phyloP scores from a whole-genome alignment of 2,797 vertebrate genomes.

The Hozukius guyotensis region DNA sequence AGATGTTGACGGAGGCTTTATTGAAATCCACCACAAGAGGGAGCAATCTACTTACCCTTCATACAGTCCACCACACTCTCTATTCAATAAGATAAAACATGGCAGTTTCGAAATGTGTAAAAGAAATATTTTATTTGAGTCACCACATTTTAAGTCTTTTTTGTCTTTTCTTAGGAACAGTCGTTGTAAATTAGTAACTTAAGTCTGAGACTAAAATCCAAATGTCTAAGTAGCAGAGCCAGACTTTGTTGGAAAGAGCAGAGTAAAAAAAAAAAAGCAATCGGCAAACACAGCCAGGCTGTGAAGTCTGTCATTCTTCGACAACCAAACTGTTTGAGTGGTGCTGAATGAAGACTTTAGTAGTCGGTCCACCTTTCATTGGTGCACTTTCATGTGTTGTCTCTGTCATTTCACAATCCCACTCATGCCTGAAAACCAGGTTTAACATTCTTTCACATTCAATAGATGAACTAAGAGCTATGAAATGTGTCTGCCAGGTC shows the following conservation, averaged over 20 bases:
- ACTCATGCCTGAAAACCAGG: too few relatives aligned
- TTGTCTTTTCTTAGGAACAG: neutral
- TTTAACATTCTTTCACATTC: too few relatives aligned
- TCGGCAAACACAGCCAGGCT: neutral
- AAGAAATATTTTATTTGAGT: neutral
- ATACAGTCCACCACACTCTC: rapidly evolving
- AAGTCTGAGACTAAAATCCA: neutral
- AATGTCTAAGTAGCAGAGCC: neutral
- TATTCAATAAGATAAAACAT: neutral
- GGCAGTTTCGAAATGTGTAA: neutral
- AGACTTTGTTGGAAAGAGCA: neutral
- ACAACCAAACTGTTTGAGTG: neutral
- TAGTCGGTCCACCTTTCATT: too few relatives aligned
- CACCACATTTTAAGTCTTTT: neutral
- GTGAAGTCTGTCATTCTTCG: neutral
- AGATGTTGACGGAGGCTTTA: neutral
- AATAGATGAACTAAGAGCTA: too few relatives aligned
- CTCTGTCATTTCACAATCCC: too few relatives aligned
- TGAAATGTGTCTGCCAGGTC: too few relatives aligned
- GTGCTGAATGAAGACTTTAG: neutral
- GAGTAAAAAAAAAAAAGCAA: too few relatives aligned
- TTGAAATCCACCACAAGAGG: constrained; percentile 44
- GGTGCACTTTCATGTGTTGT: too few relatives aligned
- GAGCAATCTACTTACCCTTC: constrained; percentile 8
- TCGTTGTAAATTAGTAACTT: neutral